Base-by-base conservation (phyloP, 1,140 invertebrate genomes). In the Drosophila tropicalis region DNA sequence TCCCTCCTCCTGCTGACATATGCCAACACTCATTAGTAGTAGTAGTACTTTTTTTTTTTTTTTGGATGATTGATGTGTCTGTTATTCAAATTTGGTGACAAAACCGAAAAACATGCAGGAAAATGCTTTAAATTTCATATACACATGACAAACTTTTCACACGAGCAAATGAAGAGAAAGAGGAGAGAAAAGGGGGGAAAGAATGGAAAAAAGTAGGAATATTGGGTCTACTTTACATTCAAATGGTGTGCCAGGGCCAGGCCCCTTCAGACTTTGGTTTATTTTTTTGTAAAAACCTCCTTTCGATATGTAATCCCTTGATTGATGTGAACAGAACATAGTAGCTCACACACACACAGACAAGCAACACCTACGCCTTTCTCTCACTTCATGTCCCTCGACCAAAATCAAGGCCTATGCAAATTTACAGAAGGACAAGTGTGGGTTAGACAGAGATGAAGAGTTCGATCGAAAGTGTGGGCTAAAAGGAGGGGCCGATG, bases 271-370 rank as follows among this genome's bases (percentile, higher is more conserved):
- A 17, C 19, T 54, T 5, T 54, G 29, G 54, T 67, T 70, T 73
- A 64, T 60, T 72, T 44, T 32, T 77, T 81, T 77, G 71, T 71
- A 72, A 86, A 82, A 76, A 74, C 69, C 61, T 84, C 82, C 76
- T 82, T 86, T 82, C 83, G 83, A 86, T 86, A 86, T 86, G 83
- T 86, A 86, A 86, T 86, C 83, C 83, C 87, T 86, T 86, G 83
- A 86, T 86, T 86, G 83, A 86, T 86, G 83, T 69, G 84, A 68
- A 63, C 66, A 78, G 82, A 75, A 72, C 17, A 64, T 54, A 71
- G 29, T 51, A 60, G 64, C 58, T 60, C 40, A 56, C 12, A 19
- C 36, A 51, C 41, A 67, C 67, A 55, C 55, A 17, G 47, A 60
- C 51, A 17, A 65, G 40, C 39, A 32, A 58, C 66, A 74, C 70